Percentiles rank a stretch among this genome's conserved stretches.
These are phyloP conservation scores for Pseudoips prasinana DNA, from an alignment of 2,888 invertebrate genomes.

Conservation along the genomic window DNA sequence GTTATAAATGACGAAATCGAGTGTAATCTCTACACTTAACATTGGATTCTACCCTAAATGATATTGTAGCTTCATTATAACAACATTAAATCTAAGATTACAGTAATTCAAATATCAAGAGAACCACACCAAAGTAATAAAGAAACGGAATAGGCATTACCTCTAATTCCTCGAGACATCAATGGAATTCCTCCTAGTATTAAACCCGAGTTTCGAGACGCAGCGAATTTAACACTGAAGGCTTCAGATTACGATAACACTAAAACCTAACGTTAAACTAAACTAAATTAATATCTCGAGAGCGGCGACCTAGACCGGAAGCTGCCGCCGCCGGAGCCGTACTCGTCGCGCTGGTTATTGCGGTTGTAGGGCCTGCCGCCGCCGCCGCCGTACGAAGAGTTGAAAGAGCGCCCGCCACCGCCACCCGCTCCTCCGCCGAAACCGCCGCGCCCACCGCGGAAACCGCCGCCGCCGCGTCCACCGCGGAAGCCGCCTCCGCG, in stretches of 20 bases:
- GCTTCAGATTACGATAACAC: slow-evolving; percentile 81
- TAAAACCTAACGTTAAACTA: slow-evolving; percentile 72
- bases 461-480: slow-evolving; percentile 72
- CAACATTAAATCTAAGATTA: no score
- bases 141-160: slow-evolving; percentile 42
- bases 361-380: slow-evolving; percentile 66
- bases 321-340: slow-evolving; percentile 72
- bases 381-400: slow-evolving; percentile 79
- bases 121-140: slow-evolving; percentile 5
- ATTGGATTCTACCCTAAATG: no score
- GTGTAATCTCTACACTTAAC: no score
- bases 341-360: slow-evolving; percentile 66
- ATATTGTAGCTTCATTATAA: no score
- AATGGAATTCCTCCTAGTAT: slow-evolving; percentile 70
- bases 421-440: slow-evolving; percentile 76
- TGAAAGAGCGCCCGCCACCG: slow-evolving; percentile 73
- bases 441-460: slow-evolving; percentile 78
- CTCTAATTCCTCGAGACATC: slow-evolving; percentile 68
- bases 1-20: no score
- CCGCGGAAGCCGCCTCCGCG: slow-evolving; percentile 84
- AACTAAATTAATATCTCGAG: slow-evolving; percentile 75
- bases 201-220: slow-evolving; percentile 72
- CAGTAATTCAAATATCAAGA: no score
- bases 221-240: slow-evolving; percentile 80
- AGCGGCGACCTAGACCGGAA: slow-evolving; percentile 79